These are phyloP conservation scores for Spodoptera frugiperda DNA, from an alignment of 1,140 invertebrate genomes.

Conservation along the genomic window DNA sequence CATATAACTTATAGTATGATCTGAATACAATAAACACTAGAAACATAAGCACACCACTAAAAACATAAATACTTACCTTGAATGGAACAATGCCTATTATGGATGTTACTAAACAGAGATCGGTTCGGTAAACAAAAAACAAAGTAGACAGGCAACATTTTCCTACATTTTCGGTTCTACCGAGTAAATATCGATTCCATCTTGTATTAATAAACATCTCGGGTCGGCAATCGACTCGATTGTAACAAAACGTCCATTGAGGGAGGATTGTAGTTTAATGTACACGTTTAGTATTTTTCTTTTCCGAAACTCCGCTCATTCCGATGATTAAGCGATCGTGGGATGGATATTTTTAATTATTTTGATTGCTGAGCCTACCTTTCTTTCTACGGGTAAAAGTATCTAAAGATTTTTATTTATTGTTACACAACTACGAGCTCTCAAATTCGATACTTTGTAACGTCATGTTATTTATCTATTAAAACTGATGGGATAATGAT, in stretches of 20 bases:
- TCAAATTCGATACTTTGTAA: too few species aligned
- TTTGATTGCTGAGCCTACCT: not conserved
- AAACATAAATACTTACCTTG: not conserved
- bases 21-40: too few species aligned
- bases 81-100: too few species aligned
- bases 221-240: constrained; percentile 9
- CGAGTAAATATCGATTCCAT: not conserved
- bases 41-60: not conserved
- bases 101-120: too few species aligned
- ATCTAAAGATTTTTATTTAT: too few species aligned
- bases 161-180: not conserved
- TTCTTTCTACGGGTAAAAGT: too few species aligned
- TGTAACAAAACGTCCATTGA: constrained; percentile 24
- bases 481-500: too few species aligned
- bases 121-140: not conserved
- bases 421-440: not conserved
- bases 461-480: too few species aligned
- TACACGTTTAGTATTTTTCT: not conserved
- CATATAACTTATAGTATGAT: too few species aligned
- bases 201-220: constrained; percentile 22
- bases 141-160: not conserved
- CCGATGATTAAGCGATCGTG: not conserved
- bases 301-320: too few species aligned
- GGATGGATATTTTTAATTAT: not conserved
- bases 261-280: not conserved